Evolutionary conservation across 2,797 vertebrate genomes (phyloP).

Genomic region (Sebastes umbrosus): DNA sequence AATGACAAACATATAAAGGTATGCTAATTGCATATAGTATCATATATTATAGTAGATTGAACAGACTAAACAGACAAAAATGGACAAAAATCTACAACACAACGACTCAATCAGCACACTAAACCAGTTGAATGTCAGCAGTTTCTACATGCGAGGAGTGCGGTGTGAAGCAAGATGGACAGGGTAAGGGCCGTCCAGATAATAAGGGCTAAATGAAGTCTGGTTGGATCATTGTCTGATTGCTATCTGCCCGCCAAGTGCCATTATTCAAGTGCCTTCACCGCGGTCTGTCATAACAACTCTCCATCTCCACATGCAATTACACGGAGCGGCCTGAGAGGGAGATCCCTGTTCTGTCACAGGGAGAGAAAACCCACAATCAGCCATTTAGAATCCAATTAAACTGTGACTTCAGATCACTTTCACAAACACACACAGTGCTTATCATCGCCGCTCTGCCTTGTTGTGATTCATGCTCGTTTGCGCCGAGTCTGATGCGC

Average conservation of each 20-base stretch:
- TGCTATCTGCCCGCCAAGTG: conserved; percentile 44
- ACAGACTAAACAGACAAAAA: neutral
- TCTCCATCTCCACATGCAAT: conserved; percentile 28
- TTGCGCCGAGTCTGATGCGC: neutral
- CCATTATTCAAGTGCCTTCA: conserved; percentile 45
- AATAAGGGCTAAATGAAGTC: conserved; percentile 47
- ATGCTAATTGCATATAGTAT: neutral
- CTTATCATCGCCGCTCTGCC: neutral
- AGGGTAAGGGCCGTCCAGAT: neutral
- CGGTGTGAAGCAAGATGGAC: neutral
- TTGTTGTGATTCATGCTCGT: conserved; percentile 6
- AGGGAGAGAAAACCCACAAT: conserved; percentile 28
- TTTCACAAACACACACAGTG: conserved; percentile 33
- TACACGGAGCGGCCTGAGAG: conserved; percentile 19
- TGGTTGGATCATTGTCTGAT: conserved; percentile 53
- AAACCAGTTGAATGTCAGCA: neutral
- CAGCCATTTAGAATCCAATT: conserved; percentile 48
- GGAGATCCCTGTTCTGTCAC: conserved; percentile 15
- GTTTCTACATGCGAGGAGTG: neutral
- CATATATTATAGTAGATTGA: neutral
- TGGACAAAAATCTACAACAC: neutral
- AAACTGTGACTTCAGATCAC: conserved; percentile 43
- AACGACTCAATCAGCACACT: neutral
- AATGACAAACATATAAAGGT: neutral
- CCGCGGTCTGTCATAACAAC: conserved; percentile 37